Conservation (phyloP, 1,140 invertebrate genomes). For the Microvelia longipes region DNA sequence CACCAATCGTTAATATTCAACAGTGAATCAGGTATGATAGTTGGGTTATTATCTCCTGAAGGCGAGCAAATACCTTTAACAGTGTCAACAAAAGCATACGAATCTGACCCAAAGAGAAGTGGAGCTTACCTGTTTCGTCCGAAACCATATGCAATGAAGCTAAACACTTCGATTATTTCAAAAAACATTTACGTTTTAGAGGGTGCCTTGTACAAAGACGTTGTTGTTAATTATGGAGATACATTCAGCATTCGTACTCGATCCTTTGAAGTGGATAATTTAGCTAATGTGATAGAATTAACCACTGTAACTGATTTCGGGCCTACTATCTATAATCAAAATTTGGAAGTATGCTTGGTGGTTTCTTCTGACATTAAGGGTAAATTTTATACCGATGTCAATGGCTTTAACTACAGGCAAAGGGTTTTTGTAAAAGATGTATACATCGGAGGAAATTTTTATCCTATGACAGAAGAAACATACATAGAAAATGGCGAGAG, state of each 20-base stretch:
- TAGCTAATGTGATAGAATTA: conserved; percentile 4
- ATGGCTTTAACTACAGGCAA: conserved; percentile 5
- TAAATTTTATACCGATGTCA: conserved; percentile 6
- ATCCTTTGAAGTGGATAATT: neutral
- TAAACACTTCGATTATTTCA: neutral
- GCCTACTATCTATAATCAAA: neutral
- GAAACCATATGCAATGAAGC: neutral
- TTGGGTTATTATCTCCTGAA: neutral
- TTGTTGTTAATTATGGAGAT: neutral
- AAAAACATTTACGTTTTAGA: neutral
- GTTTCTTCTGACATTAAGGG: neutral
- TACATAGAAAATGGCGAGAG: conserved; percentile 8
- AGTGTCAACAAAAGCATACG: neutral
- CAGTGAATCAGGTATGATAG: neutral
- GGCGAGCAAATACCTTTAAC: neutral
- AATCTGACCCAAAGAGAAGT: neutral
- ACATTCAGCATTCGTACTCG: neutral
- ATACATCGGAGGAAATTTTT: conserved; percentile 6
- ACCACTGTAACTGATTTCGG: neutral
- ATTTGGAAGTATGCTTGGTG: conserved; percentile 4
- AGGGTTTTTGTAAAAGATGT: neutral
- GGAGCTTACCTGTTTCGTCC: conserved; percentile 10
- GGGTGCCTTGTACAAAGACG: conserved; percentile 6
- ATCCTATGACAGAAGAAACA: conserved; percentile 7
- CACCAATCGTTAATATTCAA: neutral